These are phyloP conservation scores for Trichosurus vulpecula DNA, from an alignment of 2,797 vertebrate genomes.

Conservation along the genomic window DNA sequence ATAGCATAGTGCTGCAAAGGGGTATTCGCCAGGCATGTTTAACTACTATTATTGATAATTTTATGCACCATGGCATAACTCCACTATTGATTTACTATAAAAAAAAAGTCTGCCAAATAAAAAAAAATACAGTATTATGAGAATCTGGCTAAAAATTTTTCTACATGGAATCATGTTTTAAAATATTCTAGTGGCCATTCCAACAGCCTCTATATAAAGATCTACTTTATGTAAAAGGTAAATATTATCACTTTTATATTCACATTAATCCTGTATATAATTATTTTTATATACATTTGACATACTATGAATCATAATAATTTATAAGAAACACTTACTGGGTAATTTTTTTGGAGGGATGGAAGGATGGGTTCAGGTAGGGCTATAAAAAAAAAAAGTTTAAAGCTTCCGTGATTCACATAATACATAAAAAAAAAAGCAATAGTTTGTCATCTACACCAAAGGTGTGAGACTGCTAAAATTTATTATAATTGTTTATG, in stretches of 20 bases:
- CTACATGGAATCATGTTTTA: constrained; percentile 45
- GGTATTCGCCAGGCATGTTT: constrained; percentile 30
- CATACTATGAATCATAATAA: constrained; percentile 77
- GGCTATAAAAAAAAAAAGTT: constrained; percentile 88
- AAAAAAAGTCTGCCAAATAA: constrained; percentile 41
- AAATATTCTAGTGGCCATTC: constrained; percentile 40
- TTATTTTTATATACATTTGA: constrained; percentile 73
- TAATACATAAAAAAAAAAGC: constrained; percentile 76
- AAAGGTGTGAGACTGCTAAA: constrained; percentile 57
- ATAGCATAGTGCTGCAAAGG: neutral
- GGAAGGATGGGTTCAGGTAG: constrained; percentile 94
- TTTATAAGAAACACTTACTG: constrained; percentile 91
- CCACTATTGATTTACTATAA: constrained; percentile 35
- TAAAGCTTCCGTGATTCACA: constrained; percentile 82
- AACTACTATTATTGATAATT: constrained; percentile 35
- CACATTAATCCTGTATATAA: constrained; percentile 71
- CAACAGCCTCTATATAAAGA: constrained; percentile 37
- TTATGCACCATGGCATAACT: constrained; percentile 50
- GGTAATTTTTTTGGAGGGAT: constrained; percentile 94
- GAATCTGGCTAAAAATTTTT: constrained; percentile 29
- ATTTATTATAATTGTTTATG: constrained; percentile 51
- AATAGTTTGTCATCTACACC: constrained; percentile 71
- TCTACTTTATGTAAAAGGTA: constrained; percentile 54
- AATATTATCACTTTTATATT: constrained; percentile 65
- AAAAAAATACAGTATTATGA: constrained; percentile 41